Evolutionary conservation across 2,888 invertebrate species (phyloP).

Genomic region (Dicyrtoma fusca): DNA sequence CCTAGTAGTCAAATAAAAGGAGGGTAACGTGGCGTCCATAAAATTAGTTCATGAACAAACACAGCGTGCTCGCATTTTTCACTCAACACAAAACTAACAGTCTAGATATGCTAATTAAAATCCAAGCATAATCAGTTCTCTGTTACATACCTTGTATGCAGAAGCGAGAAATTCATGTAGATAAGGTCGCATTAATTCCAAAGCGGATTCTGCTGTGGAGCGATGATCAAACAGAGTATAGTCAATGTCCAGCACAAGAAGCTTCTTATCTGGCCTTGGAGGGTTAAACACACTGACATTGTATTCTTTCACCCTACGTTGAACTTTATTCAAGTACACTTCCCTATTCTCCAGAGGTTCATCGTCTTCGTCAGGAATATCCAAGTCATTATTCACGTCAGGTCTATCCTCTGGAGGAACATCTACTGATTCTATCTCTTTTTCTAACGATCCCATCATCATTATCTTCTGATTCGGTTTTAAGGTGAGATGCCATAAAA

Average conservation of each 20-base stretch:
- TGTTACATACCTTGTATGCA: constrained; percentile 71
- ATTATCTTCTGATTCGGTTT: constrained; percentile 89
- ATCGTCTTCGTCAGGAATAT: constrained; percentile 62
- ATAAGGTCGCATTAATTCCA: constrained; percentile 91
- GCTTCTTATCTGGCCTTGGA: constrained; percentile 80
- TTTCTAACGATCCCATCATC: constrained; percentile 96
- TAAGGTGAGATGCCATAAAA: constrained; percentile 74
- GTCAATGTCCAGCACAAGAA: constrained; percentile 93
- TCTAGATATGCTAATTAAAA: too few relatives aligned
- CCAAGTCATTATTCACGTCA: constrained; percentile 53
- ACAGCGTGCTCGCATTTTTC: too few relatives aligned
- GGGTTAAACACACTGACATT: constrained; percentile 71
- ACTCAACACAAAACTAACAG: too few relatives aligned
- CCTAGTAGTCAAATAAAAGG: constrained; percentile 56
- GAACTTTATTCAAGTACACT: constrained; percentile 63
- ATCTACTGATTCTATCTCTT: constrained; percentile 83
- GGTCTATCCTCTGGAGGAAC: constrained; percentile 68
- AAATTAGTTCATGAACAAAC: too few relatives aligned
- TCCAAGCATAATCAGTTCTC: too few relatives aligned
- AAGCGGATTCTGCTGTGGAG: constrained; percentile 84
- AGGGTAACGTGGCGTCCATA: too few relatives aligned
- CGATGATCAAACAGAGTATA: constrained; percentile 96
- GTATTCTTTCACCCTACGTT: constrained; percentile 61
- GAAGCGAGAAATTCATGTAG: constrained; percentile 90
- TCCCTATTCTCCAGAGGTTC: constrained; percentile 70